Base-by-base conservation (phyloP, 1,140 invertebrate species). In the Tetranychus urticae region DNA sequence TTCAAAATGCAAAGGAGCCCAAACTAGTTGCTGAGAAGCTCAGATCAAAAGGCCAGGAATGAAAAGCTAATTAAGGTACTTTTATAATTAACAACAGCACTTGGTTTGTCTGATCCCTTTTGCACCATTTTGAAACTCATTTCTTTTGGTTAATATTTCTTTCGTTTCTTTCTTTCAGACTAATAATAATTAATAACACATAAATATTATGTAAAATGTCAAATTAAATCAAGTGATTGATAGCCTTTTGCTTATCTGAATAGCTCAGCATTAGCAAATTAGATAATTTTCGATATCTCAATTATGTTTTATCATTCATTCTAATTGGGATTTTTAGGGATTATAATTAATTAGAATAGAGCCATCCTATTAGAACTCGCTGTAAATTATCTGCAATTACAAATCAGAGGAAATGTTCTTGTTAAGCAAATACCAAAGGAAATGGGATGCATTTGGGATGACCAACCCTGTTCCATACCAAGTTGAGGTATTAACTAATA, bases 321-420 rank as follows among this genome's bases (percentile, higher is more conserved):
- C 10, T 42, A 42, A 42, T 42, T 42, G 39, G 10, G 39, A 6
- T 42, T 42, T 10, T 42, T 10, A 42, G 39, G 5, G 10, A 42
- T 6, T 42, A 42, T 42, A 6, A 6, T 2, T 14, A 23, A 34
- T 46, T 12, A 46, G 12, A 7, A 45, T 58, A 31, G 57, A 46
- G 57, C 57, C 57, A 58, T 58, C 57, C 39, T 58, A 58, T 58
- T 58, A 58, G 57, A 31, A 42, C 10, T 42, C 10, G 39, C 10
- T 6, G 10, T 6, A 42, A 42, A 42, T 42, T 58, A 66, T 72
- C 74, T 76, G 76, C 75, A 74, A 75, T 74, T 58, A 56, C 76
- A 75, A 75, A 74, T 76, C 72, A 72, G 74, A 66, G 63, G 61
- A 56, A 52, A 58, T 61, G 50, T 58, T 59, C 66, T 66, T 70